phyloP scores from a whole-genome alignment of 2,888 invertebrate genomes.

The Rotaria sp. region DNA sequence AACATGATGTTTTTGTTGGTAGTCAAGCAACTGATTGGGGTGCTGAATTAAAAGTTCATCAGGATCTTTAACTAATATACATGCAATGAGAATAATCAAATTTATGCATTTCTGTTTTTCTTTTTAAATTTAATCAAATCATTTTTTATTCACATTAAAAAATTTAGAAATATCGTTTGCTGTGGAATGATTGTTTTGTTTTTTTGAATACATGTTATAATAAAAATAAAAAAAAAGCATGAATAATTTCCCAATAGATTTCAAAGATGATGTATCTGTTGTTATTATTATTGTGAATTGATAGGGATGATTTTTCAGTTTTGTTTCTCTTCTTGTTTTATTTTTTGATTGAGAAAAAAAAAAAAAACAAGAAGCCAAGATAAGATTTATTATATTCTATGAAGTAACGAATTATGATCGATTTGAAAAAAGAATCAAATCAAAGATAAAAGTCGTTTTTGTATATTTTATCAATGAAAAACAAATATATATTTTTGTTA shows the following conservation, averaged over 20 bases:
- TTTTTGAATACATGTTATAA: neutral
- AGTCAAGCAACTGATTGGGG: slow-evolving; percentile 39
- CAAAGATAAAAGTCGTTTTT: too few relatives aligned
- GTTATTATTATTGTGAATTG: neutral
- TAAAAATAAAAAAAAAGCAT: neutral
- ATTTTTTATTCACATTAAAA: neutral
- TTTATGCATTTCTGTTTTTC: neutral
- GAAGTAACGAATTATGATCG: too few relatives aligned
- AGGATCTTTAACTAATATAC: neutral
- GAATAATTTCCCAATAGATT: slow-evolving; percentile 11
- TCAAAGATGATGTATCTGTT: neutral
- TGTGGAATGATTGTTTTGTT: neutral
- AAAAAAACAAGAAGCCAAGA: too few relatives aligned
- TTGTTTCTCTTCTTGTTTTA: too few relatives aligned
- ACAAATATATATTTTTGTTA: too few relatives aligned
- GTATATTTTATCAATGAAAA: too few relatives aligned
- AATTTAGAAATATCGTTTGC: neutral
- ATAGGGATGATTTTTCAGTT: neutral
- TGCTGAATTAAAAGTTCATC: neutral
- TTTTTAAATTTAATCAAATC: neutral
- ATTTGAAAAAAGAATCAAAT: too few relatives aligned
- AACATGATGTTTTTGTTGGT: slow-evolving; percentile 36
- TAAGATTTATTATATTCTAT: too few relatives aligned
- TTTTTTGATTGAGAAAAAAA: too few relatives aligned
- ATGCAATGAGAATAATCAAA: neutral